Percentiles rank a stretch among this genome's conserved stretches.
Evolutionary conservation across 1,140 invertebrate species (phyloP).

Genomic region (Formica exsecta): DNA sequence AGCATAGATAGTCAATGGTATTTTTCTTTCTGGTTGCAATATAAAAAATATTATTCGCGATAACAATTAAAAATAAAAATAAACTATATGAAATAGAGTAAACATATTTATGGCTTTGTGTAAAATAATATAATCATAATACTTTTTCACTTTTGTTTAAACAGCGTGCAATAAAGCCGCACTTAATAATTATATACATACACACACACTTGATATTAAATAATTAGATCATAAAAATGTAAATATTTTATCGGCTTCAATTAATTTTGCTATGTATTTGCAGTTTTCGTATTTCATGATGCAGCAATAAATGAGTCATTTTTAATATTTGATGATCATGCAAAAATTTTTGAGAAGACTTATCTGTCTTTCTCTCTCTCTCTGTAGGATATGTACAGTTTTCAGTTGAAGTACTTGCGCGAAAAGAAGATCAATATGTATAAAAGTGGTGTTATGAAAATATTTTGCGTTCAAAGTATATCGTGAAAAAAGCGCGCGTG

Average conservation of each 20-base stretch:
- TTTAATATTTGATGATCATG: not conserved
- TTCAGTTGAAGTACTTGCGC: not conserved
- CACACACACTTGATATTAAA: not conserved
- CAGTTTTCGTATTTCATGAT: not conserved
- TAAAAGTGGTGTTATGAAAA: constrained; percentile 30
- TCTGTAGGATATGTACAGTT: constrained; percentile 13
- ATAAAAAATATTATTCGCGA: not conserved
- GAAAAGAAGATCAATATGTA: constrained; percentile 33
- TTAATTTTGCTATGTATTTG: not conserved
- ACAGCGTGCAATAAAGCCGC: not conserved
- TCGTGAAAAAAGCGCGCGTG: not conserved
- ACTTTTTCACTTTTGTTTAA: not conserved
- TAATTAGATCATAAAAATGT: not conserved
- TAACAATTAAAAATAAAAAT: not conserved
- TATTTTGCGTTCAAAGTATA: constrained; percentile 23
- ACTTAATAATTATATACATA: not conserved
- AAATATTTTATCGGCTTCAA: not conserved
- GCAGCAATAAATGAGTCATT: constrained; percentile 7
- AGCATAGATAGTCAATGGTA: not conserved
- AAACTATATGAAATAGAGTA: not conserved
- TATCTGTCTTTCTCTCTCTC: not conserved
- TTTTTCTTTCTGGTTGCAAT: not conserved
- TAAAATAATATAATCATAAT: not conserved
- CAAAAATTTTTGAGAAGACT: not conserved
- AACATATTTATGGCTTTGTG: not conserved